A percentile compares a stretch with the other conserved stretches of the same genome.
phyloP scores from a whole-genome alignment of 2,113 vertebrate genomes.

The Dicerorhinus sumatrensis region DNA sequence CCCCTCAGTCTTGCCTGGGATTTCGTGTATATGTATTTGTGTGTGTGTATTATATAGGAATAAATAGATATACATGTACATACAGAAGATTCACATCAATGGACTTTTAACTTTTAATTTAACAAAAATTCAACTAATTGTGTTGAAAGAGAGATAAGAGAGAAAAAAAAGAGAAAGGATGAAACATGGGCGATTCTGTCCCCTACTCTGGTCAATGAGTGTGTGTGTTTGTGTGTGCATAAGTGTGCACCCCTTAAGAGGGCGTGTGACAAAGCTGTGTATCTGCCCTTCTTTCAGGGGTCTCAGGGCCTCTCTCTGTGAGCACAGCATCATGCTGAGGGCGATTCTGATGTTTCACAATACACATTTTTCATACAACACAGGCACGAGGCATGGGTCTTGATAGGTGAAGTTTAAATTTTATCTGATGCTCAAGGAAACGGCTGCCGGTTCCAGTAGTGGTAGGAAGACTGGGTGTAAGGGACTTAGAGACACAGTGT shows the following conservation, averaged over 20 bases:
- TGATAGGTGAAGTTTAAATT: not conserved
- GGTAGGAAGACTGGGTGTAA: not conserved
- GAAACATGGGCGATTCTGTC: not conserved
- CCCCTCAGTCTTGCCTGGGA: not conserved
- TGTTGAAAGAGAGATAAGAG: not conserved
- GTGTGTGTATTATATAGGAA: accelerated
- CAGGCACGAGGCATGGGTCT: accelerated
- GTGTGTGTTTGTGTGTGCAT: accelerated
- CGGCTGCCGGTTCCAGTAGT: not conserved
- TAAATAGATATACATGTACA: not conserved
- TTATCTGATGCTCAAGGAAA: not conserved
- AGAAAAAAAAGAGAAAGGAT: not conserved
- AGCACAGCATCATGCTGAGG: not conserved
- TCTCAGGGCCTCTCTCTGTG: not conserved
- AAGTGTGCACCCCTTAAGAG: accelerated
- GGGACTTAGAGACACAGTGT: not conserved
- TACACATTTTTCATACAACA: not conserved
- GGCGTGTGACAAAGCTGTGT: too few species aligned
- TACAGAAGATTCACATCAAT: not conserved
- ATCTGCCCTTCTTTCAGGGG: not conserved
- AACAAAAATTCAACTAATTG: not conserved
- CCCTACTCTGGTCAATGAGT: not conserved
- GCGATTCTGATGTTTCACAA: not conserved
- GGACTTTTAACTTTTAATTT: not conserved
- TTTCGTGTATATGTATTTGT: accelerated